phyloP scores from a whole-genome alignment of 2,888 invertebrate species.

The Erebia epiphron region DNA sequence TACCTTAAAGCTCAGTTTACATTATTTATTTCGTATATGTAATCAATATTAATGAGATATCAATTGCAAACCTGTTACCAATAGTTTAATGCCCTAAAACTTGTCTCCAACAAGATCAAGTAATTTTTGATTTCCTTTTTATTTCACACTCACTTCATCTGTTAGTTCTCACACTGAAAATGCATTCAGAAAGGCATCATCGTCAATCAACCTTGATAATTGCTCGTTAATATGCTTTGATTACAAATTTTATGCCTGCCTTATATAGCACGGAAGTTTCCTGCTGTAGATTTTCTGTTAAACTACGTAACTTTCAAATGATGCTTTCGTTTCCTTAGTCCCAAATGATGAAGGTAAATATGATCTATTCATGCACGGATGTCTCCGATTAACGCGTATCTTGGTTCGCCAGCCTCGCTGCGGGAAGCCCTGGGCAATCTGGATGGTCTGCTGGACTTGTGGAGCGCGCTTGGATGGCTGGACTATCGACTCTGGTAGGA shows the following conservation, averaged over 20 bases:
- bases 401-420: too few relatives aligned
- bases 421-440: too few relatives aligned
- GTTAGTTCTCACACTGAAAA: slow-evolving; percentile 18
- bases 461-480: too few relatives aligned
- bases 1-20: background rate
- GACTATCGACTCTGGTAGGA: too few relatives aligned
- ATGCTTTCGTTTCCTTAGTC: background rate
- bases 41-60: slow-evolving; percentile 1
- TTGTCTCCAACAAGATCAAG: too few relatives aligned
- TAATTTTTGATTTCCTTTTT: background rate
- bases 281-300: slow-evolving; percentile 16
- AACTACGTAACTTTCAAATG: background rate
- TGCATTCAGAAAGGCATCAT: background rate
- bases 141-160: background rate
- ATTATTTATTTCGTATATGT: background rate
- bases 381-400: too few relatives aligned
- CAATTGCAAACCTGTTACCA: background rate
- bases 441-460: too few relatives aligned
- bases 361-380: background rate
- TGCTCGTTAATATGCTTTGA: slow-evolving; percentile 15
- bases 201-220: slow-evolving; percentile 15
- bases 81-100: background rate
- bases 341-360: background rate
- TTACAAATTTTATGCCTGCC: slow-evolving; percentile 19
- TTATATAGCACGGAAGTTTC: slow-evolving; percentile 19